Percentiles rank a stretch among this genome's conserved stretches.
phyloP scores from a whole-genome alignment of 2,797 vertebrate genomes.

The Gephyroberyx darwinii region DNA sequence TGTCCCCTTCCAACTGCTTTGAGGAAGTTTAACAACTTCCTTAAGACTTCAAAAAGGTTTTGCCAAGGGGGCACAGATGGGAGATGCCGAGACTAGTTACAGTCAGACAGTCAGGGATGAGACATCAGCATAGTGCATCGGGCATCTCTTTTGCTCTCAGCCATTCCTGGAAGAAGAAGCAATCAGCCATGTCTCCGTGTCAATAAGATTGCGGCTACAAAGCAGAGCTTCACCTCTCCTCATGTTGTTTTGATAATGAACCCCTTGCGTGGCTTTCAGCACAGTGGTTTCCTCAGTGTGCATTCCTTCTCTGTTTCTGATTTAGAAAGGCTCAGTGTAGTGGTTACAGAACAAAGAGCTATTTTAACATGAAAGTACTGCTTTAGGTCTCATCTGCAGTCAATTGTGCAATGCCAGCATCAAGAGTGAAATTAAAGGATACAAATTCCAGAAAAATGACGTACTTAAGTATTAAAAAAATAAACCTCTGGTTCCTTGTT shows the following conservation, averaged over 20 bases:
- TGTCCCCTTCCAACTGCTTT: slow-evolving; percentile 51
- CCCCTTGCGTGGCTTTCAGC: slow-evolving; percentile 31
- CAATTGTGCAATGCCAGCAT: slow-evolving; percentile 31
- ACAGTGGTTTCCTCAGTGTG: slow-evolving; percentile 50
- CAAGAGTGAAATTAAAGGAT: slow-evolving; percentile 24
- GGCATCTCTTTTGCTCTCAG: slow-evolving; percentile 54
- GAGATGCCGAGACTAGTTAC: slow-evolving; percentile 68
- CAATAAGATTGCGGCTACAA: slow-evolving; percentile 40
- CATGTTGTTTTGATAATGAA: slow-evolving; percentile 45
- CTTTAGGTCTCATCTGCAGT: slow-evolving; percentile 23
- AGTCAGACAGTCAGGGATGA: slow-evolving; percentile 54
- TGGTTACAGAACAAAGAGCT: slow-evolving; percentile 52
- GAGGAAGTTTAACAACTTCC: slow-evolving; percentile 58
- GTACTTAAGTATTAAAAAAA: neutral
- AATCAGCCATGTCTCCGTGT: slow-evolving; percentile 47
- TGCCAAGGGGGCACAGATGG: slow-evolving; percentile 73
- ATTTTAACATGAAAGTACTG: slow-evolving; percentile 40
- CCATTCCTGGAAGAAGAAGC: slow-evolving; percentile 53
- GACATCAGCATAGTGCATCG: slow-evolving; percentile 28
- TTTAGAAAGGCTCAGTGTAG: slow-evolving; percentile 64
- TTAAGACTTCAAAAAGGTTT: slow-evolving; percentile 76
- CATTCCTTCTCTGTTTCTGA: slow-evolving; percentile 73
- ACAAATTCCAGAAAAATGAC: neutral
- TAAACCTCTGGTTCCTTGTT: neutral
- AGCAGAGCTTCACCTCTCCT: slow-evolving; percentile 33